These are phyloP conservation scores for Pollenia griseotomentosa DNA, from an alignment of 2,888 invertebrate genomes.

Conservation along the genomic window DNA sequence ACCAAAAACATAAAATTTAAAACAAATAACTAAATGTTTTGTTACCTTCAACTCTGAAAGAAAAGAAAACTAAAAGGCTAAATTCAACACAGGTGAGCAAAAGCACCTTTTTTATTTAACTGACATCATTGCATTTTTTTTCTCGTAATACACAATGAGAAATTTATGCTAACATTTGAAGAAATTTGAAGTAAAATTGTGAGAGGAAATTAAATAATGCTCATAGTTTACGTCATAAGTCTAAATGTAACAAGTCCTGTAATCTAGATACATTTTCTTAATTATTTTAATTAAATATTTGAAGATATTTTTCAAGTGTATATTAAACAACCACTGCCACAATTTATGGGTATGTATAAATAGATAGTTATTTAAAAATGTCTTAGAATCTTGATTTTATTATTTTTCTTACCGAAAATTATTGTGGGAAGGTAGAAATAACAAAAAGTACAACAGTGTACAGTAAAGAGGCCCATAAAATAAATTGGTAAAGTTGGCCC, in stretches of 20 bases:
- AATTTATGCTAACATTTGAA: neutral
- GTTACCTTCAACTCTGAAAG: neutral
- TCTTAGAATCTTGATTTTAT: conserved; percentile 25
- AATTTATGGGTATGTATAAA: neutral
- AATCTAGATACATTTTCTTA: no score
- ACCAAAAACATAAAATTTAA: conserved; percentile 17
- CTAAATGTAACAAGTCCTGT: no score
- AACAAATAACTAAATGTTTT: conserved; percentile 36
- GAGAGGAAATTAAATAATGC: no score
- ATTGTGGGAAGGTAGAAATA: conserved; percentile 38
- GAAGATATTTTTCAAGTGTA: neutral
- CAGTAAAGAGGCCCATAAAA: no score
- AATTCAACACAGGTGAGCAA: conserved; percentile 13
- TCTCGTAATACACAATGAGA: neutral
- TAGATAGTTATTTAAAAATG: conserved; percentile 23
- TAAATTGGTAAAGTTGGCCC: no score
- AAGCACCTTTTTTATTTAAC: conserved; percentile 3
- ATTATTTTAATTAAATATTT: neutral
- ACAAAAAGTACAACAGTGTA: neutral
- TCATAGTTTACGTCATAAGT: no score
- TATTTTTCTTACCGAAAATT: conserved; percentile 46
- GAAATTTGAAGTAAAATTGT: no score
- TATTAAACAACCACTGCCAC: neutral
- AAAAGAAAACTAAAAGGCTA: neutral
- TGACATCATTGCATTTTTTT: conserved; percentile 20